Evolutionary conservation across 1,140 invertebrate genomes (phyloP).

Genomic region (Tyrophagus putrescentiae): DNA sequence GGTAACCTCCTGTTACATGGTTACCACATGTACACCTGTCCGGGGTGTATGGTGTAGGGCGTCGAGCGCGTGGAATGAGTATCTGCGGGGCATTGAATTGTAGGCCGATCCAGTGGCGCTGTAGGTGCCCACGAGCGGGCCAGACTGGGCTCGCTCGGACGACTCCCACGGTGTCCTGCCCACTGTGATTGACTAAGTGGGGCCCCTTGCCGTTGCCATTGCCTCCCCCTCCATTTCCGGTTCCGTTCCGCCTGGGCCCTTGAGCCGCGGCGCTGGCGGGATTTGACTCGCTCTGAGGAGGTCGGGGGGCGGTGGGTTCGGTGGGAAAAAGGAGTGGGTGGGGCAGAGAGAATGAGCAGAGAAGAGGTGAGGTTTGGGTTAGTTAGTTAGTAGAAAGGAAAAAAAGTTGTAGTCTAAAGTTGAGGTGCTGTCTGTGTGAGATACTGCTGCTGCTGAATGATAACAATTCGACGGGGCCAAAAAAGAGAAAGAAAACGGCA

Average conservation of each 20-base stretch:
- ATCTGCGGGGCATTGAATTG: conserved; percentile 24
- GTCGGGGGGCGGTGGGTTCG: too few relatives aligned
- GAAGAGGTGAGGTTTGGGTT: not conserved
- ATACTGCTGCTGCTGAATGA: too few relatives aligned
- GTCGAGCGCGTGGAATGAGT: conserved; percentile 24
- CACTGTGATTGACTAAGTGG: too few relatives aligned
- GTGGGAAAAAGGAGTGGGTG: too few relatives aligned
- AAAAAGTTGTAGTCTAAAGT: not conserved
- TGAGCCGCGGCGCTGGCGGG: not conserved
- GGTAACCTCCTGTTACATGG: too few relatives aligned
- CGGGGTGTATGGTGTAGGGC: conserved; percentile 24
- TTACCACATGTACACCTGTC: conserved; percentile 24
- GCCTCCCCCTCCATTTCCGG: not conserved
- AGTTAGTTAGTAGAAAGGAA: not conserved
- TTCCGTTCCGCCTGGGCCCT: not conserved
- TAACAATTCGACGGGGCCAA: too few relatives aligned
- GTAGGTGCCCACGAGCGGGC: conserved; percentile 10
- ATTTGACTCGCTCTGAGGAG: conserved; percentile 7
- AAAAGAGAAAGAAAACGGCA: too few relatives aligned
- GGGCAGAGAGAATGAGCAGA: too few relatives aligned
- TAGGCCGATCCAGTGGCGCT: not conserved
- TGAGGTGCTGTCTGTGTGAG: too few relatives aligned
- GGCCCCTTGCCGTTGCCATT: not conserved
- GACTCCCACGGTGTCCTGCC: conserved; percentile 10
- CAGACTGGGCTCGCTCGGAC: not conserved